Conservation (phyloP, 2,113 vertebrate species). For the Tetrax tetrax region DNA sequence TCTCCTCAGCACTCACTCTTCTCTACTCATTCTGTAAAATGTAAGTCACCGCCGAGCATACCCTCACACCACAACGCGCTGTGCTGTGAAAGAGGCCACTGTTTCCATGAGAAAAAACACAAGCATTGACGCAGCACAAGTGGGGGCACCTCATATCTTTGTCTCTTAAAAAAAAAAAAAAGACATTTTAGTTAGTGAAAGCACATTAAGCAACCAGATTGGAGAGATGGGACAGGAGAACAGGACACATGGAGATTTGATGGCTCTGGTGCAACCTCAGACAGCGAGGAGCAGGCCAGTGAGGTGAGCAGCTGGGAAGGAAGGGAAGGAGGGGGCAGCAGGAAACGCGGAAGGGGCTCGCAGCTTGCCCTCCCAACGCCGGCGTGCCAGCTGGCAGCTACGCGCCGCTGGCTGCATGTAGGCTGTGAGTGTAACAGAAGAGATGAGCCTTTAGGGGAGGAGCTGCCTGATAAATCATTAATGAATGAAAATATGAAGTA, state of each 20-base stretch:
- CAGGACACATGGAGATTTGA: neutral
- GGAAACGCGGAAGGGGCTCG: neutral
- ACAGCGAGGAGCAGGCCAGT: neutral
- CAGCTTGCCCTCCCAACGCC: neutral
- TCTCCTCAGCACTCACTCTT: neutral
- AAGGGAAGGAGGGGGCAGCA: neutral
- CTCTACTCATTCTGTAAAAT: conserved; percentile 4
- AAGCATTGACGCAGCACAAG: accelerated
- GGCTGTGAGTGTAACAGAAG: conserved; percentile 2
- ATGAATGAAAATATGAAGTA: conserved; percentile 60
- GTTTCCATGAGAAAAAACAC: neutral
- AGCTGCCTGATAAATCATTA: conserved; percentile 62
- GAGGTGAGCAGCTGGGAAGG: neutral
- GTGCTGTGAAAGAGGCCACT: neutral
- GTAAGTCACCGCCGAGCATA: neutral
- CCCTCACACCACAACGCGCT: neutral
- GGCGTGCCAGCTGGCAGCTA: conserved; percentile 35
- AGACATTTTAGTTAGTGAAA: neutral
- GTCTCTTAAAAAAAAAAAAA: no score
- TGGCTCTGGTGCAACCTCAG: neutral
- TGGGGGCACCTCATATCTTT: neutral
- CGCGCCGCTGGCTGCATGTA: neutral
- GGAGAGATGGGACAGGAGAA: neutral
- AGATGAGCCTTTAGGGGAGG: conserved; percentile 57
- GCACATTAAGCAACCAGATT: neutral